These are phyloP conservation scores for Thecophora atra DNA, from an alignment of 2,888 invertebrate genomes.

Conservation along the genomic window DNA sequence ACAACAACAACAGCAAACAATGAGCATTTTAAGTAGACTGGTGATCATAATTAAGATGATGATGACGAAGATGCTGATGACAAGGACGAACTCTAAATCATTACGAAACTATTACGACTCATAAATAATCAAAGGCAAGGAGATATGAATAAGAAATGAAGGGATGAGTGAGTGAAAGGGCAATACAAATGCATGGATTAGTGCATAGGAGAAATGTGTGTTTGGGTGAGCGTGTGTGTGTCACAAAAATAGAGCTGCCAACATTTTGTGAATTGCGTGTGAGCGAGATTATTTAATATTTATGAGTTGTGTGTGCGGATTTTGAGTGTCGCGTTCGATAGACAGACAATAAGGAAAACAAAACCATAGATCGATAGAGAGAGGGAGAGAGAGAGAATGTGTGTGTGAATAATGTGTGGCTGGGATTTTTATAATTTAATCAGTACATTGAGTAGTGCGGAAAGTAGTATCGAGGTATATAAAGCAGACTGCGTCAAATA, in stretches of 20 bases:
- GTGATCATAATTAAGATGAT: constrained; percentile 4
- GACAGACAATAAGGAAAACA: not conserved
- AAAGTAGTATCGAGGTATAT: too few relatives aligned
- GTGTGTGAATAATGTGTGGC: too few relatives aligned
- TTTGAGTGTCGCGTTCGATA: constrained; percentile 13
- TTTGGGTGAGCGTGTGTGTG: not conserved
- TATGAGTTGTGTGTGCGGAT: constrained; percentile 35
- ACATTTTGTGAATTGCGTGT: constrained; percentile 18
- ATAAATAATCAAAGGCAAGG: constrained; percentile 26
- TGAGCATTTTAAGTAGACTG: constrained; percentile 1
- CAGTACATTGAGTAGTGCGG: too few relatives aligned
- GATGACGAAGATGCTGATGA: constrained; percentile 22
- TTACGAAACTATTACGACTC: constrained; percentile 27
- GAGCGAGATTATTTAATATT: constrained; percentile 24
- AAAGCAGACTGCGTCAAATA: too few relatives aligned
- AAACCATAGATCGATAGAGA: not conserved
- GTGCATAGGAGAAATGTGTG: not conserved
- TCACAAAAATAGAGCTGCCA: constrained; percentile 26
- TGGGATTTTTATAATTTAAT: too few relatives aligned
- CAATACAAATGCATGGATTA: not conserved
- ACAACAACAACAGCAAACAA: not conserved
- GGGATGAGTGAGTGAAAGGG: not conserved
- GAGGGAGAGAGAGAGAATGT: not conserved
- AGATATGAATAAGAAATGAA: not conserved
- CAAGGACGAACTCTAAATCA: constrained; percentile 34